Conservation (phyloP, 1,140 invertebrate species). For the Bombus superbus region DNA sequence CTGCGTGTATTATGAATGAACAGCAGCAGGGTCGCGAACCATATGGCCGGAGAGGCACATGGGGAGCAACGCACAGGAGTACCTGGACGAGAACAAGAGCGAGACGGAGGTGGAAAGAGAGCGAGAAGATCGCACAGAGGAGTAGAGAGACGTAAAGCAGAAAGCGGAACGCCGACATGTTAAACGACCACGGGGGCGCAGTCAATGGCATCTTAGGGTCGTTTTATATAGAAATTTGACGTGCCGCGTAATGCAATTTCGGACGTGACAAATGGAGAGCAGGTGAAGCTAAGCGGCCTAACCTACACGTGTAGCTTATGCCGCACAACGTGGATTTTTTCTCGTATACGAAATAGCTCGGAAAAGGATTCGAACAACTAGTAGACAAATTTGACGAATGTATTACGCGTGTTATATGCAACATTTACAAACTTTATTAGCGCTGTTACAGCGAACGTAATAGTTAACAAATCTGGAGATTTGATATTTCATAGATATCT, state of each 20-base stretch:
- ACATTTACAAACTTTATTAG: too few species aligned
- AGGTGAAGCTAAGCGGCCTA: constrained; percentile 47
- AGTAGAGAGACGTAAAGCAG: constrained; percentile 26
- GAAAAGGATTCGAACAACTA: too few species aligned
- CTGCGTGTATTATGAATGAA: constrained; percentile 68
- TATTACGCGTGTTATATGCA: too few species aligned
- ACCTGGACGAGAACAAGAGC: neutral
- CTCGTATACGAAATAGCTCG: too few species aligned
- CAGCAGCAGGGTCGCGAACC: constrained; percentile 45
- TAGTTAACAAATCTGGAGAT: too few species aligned
- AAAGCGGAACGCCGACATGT: constrained; percentile 44
- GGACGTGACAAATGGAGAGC: constrained; percentile 64
- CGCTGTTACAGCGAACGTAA: too few species aligned
- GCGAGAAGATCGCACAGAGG: neutral
- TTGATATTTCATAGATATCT: too few species aligned
- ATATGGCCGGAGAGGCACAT: constrained; percentile 52
- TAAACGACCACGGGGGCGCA: constrained; percentile 54
- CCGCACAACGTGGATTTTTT: too few species aligned
- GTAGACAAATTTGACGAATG: too few species aligned
- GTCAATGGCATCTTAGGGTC: constrained; percentile 65
- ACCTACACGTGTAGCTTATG: constrained; percentile 12
- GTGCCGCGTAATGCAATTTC: constrained; percentile 66
- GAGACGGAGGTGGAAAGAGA: neutral
- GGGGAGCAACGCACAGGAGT: neutral
- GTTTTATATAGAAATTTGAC: constrained; percentile 66